Percentiles rank a stretch among this genome's conserved stretches.
Evolutionary conservation across 2,113 vertebrate species (phyloP).

Genomic region (Silurus glanis): DNA sequence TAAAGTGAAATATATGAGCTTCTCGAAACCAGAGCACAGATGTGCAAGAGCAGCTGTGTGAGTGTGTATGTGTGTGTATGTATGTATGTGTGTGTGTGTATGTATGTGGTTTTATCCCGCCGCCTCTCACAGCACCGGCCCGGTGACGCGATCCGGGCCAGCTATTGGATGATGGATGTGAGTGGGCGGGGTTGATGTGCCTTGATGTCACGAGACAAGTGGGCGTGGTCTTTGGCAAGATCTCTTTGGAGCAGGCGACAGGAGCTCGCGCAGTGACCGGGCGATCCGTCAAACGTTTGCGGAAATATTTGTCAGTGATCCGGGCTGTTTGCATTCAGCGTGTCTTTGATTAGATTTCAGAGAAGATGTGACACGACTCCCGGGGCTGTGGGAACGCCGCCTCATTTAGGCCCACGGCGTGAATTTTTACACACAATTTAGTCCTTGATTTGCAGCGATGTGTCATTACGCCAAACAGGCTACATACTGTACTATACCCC

Average conservation of each 20-base stretch:
- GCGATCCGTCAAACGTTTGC: constrained; percentile 59
- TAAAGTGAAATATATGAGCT: constrained; percentile 24
- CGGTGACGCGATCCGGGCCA: constrained; percentile 52
- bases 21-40: constrained; percentile 31
- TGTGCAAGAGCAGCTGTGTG: constrained; percentile 46
- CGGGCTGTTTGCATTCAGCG: constrained; percentile 65
- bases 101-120: constrained; percentile 69
- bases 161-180: constrained; percentile 67
- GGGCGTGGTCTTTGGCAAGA: constrained; percentile 9
- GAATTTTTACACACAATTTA: constrained; percentile 60
- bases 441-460: constrained; percentile 59
- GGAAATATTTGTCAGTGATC: constrained; percentile 70
- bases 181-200: constrained; percentile 17
- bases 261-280: constrained; percentile 43
- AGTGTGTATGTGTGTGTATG: constrained; percentile 49
- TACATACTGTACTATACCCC: not conserved
- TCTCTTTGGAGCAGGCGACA: constrained; percentile 10
- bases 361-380: constrained; percentile 55
- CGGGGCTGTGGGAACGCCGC: constrained; percentile 42
- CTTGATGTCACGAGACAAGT: not conserved
- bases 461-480: constrained; percentile 45
- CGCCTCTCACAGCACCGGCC: constrained; percentile 51
- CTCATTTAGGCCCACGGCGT: constrained; percentile 48
- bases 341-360: constrained; percentile 58
- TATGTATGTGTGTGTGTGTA: constrained; percentile 49